A percentile compares a stretch with the other conserved stretches of the same genome.
phyloP scores from a whole-genome alignment of 2,797 vertebrate species.

The Clarias laeviceps region DNA sequence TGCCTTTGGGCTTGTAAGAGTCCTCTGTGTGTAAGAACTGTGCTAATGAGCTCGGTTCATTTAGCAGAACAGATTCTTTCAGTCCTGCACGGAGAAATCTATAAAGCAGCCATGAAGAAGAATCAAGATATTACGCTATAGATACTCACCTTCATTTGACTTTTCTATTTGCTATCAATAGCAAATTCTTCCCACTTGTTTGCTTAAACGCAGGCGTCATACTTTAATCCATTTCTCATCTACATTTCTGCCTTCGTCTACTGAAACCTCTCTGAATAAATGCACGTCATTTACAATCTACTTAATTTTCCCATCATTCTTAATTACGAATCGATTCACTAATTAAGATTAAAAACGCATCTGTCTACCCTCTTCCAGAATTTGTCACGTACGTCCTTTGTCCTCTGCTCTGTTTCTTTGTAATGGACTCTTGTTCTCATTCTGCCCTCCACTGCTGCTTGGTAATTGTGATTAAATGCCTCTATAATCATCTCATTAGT shows the following conservation, averaged over 20 bases:
- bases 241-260: not conserved
- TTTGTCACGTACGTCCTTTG: slow-evolving; percentile 23
- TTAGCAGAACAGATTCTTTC: not conserved
- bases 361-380: not conserved
- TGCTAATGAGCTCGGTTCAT: not conserved
- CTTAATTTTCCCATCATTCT: slow-evolving; percentile 13
- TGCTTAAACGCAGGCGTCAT: not conserved
- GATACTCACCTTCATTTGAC: no score
- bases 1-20: not conserved
- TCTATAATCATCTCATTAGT: slow-evolving; percentile 66
- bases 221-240: not conserved
- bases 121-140: not conserved
- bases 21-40: not conserved
- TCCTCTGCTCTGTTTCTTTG: not conserved
- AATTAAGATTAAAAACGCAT: slow-evolving; percentile 6
- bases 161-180: not conserved
- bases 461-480: slow-evolving; percentile 51
- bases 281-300: not conserved
- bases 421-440: slow-evolving; percentile 46
- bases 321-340: not conserved
- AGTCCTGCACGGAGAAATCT: not conserved
- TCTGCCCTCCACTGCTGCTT: slow-evolving; percentile 35
- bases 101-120: not conserved
- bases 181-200: not conserved
- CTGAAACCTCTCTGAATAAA: not conserved